Percentiles rank a stretch among this genome's conserved stretches.
phyloP scores from a whole-genome alignment of 2,113 vertebrate genomes.

The Gymnogyps californianus region DNA sequence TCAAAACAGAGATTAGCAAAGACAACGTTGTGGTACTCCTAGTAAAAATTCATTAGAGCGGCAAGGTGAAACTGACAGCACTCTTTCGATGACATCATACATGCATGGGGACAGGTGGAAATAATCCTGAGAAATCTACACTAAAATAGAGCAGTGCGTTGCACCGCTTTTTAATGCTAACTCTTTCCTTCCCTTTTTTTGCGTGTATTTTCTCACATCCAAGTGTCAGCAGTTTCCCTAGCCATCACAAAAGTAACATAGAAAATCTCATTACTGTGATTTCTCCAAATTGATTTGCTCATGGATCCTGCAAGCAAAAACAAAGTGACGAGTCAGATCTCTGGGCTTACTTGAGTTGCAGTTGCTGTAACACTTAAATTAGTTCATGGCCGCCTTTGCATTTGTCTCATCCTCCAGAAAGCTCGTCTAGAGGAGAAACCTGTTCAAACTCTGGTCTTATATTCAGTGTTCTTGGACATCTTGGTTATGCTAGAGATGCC shows the following conservation, averaged over 20 bases:
- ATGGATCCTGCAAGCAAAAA: neutral
- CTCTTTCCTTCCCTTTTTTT: neutral
- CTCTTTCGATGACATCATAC: neutral
- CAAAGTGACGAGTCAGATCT: neutral
- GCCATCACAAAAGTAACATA: neutral
- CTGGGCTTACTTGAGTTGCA: neutral
- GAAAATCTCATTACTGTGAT: neutral
- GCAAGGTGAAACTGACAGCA: neutral
- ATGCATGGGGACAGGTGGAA: neutral
- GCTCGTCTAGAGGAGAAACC: neutral
- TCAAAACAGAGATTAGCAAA: neutral
- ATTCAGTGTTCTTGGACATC: neutral
- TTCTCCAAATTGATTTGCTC: neutral
- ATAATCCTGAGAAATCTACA: neutral
- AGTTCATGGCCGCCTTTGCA: neutral
- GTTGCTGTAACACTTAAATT: neutral
- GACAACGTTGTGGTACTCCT: neutral
- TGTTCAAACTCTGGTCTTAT: neutral
- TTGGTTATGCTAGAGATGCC: neutral
- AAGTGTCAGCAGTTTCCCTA: neutral
- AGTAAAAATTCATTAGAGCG: neutral
- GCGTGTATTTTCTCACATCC: neutral
- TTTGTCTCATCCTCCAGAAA: neutral
- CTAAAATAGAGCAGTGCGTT: neutral
- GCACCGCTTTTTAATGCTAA: neutral